These are phyloP conservation scores for Pionites leucogaster DNA, from an alignment of 2,113 vertebrate species.

Conservation along the genomic window DNA sequence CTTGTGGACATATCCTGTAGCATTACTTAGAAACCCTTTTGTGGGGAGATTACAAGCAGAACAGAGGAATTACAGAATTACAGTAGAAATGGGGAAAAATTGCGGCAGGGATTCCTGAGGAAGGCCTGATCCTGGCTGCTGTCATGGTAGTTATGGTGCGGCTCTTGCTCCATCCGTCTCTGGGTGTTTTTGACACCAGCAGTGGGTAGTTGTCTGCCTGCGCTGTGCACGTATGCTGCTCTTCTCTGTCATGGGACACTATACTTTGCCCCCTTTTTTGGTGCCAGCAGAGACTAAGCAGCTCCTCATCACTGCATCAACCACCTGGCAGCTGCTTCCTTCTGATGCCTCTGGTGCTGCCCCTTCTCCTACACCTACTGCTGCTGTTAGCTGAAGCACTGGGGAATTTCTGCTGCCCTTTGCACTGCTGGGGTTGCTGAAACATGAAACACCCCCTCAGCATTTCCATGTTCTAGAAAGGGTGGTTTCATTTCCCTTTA, in stretches of 20 bases:
- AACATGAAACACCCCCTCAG: conserved; percentile 23
- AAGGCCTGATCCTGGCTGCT: background rate
- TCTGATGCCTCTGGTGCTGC: background rate
- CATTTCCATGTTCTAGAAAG: conserved; percentile 53
- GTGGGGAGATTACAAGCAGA: background rate
- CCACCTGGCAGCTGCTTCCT: background rate
- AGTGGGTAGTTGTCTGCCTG: fast-evolving
- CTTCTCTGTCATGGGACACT: background rate
- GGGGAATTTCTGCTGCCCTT: conserved; percentile 44
- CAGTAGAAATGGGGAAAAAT: background rate
- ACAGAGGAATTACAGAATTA: background rate
- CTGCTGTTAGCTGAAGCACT: background rate
- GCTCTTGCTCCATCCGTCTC: background rate
- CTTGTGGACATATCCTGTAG: background rate
- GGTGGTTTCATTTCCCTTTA: conserved; percentile 41
- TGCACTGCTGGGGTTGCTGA: background rate
- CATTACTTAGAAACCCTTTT: background rate
- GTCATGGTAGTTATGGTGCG: background rate
- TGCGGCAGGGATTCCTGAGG: background rate
- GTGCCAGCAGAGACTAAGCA: background rate
- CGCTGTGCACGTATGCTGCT: background rate
- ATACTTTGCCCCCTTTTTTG: background rate
- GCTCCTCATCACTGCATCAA: background rate
- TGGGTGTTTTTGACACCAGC: background rate
- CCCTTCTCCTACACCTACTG: background rate